Percentiles rank a stretch among this genome's conserved stretches.
phyloP scores from a whole-genome alignment of 2,113 vertebrate genomes.

The Gobio gobio region DNA sequence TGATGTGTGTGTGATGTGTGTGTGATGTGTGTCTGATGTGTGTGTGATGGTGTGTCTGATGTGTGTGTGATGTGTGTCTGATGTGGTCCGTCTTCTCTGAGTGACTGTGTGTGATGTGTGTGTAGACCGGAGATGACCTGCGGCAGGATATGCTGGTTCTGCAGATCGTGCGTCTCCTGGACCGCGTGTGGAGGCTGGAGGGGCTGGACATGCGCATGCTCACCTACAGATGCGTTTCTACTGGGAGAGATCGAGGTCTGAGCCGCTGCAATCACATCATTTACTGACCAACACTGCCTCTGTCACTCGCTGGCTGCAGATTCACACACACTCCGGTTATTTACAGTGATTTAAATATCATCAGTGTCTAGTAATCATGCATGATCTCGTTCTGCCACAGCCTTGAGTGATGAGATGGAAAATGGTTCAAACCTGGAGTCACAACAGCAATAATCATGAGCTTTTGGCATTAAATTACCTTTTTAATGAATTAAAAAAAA shows the following conservation, averaged over 20 bases:
- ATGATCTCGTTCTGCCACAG: background rate
- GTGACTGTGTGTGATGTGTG: background rate
- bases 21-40: no score
- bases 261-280: no score
- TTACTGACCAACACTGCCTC: background rate
- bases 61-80: no score
- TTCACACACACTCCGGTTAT: background rate
- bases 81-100: background rate
- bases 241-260: constrained; percentile 80
- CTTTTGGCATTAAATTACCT: no score
- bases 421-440: background rate
- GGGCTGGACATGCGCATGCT: constrained; percentile 95
- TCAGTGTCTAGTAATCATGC: background rate
- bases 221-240: constrained; percentile 91
- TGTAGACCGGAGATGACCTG: constrained; percentile 89
- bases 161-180: constrained; percentile 93
- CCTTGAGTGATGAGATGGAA: background rate
- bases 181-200: constrained; percentile 90
- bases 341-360: background rate
- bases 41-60: no score
- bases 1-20: no score
- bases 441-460: background rate
- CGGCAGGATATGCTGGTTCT: constrained; percentile 97
- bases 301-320: background rate
- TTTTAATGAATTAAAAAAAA: no score